These are phyloP conservation scores for Chrysochloris asiatica DNA, from an alignment of 2,113 vertebrate genomes.

Conservation along the genomic window DNA sequence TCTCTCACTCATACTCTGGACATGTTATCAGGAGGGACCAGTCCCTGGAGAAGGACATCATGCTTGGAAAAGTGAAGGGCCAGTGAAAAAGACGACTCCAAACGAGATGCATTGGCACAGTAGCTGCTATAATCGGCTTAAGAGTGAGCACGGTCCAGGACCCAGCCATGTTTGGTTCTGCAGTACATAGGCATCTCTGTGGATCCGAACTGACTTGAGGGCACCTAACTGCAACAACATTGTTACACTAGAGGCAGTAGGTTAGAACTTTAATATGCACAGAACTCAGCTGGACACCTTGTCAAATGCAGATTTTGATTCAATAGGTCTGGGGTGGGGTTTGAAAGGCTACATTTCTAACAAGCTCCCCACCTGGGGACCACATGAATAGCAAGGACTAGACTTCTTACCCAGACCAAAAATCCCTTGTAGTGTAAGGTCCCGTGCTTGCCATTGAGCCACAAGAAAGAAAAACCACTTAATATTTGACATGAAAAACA, in stretches of 20 bases:
- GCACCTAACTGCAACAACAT: too few species aligned
- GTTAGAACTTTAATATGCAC: neutral
- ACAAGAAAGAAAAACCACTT: neutral
- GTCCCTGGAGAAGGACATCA: too few species aligned
- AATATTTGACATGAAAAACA: neutral
- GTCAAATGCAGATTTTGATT: neutral
- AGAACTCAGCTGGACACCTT: neutral
- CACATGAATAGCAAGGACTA: neutral
- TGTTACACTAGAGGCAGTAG: neutral
- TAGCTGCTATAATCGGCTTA: too few species aligned
- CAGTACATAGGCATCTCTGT: too few species aligned
- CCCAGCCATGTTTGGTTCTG: too few species aligned
- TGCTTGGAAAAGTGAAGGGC: too few species aligned
- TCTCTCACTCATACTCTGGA: too few species aligned
- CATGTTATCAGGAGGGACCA: too few species aligned
- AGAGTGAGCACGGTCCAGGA: too few species aligned
- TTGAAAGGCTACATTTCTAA: neutral
- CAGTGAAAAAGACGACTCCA: too few species aligned
- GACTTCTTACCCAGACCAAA: neutral
- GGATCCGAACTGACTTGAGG: too few species aligned
- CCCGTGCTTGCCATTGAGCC: neutral
- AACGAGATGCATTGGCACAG: too few species aligned
- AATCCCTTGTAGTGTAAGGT: neutral
- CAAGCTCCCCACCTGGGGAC: neutral
- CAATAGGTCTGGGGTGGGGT: neutral